Conservation (phyloP, 2,888 invertebrate species). For the Agonopterix arenella region DNA sequence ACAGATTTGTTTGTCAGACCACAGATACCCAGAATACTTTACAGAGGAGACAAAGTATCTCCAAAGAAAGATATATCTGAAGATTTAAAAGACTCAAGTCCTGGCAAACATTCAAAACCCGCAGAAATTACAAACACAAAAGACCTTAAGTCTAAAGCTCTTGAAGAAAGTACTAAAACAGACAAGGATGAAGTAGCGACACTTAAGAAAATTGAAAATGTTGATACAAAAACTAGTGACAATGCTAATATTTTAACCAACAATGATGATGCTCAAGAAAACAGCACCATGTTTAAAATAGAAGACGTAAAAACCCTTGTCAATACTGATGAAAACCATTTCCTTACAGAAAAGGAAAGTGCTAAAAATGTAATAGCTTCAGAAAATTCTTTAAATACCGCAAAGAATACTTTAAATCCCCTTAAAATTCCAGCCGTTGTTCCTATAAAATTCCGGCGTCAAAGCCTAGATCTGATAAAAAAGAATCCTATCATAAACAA, state of each 20-base stretch:
- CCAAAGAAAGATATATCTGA: conserved; percentile 49
- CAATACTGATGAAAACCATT: conserved; percentile 6
- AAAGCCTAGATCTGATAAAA: conserved; percentile 53
- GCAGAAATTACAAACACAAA: conserved; percentile 2
- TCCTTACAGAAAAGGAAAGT: conserved; percentile 12
- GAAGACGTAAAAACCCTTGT: too few relatives aligned
- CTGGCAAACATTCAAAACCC: conserved; percentile 78
- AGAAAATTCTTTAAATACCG: conserved; percentile 1
- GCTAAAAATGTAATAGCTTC: conserved; percentile 1
- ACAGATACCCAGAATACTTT: conserved; percentile 46
- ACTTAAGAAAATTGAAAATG: not conserved
- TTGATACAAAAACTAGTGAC: not conserved
- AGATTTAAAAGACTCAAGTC: conserved; percentile 79
- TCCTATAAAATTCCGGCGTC: conserved; percentile 54
- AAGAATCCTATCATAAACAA: conserved; percentile 64
- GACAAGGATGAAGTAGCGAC: not conserved
- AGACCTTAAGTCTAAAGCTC: not conserved
- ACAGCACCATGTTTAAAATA: too few relatives aligned
- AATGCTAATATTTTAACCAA: not conserved
- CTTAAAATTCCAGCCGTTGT: conserved; percentile 34
- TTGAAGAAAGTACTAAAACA: conserved; percentile 1
- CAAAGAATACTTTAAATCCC: conserved; percentile 25
- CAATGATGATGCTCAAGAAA: not conserved
- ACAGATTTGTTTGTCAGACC: conserved; percentile 44
- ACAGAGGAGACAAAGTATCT: conserved; percentile 48